Evolutionary conservation across 2,113 vertebrate species (phyloP), one percentile per base, ranked within the genome.

Genomic region (Theropithecus gelada): DNA sequence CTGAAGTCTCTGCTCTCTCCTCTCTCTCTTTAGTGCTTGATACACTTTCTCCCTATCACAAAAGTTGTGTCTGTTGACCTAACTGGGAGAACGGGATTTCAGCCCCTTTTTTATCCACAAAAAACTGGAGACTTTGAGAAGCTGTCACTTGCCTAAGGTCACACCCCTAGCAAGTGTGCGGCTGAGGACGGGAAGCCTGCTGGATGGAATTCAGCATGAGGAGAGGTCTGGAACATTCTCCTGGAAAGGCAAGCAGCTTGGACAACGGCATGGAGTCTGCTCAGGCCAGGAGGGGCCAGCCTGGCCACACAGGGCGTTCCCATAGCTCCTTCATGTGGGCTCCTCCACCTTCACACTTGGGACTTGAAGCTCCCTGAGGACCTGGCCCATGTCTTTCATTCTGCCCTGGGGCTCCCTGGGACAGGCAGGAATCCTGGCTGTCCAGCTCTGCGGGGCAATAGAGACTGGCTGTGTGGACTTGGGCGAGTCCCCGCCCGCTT

Each of bases 221-320:
- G 7, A 22, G 57, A 45, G 81, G 9, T 43, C 75, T 75, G 38
- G 48, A 43, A 48, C 25, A 7, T 27, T 40, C 30, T 92, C 64
- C 68, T 57, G 27, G 45, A 57, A 22, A 13, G 73, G 38, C 4
- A 23, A 5, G 3, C 4, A 20, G 64, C 11, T 16, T 5, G 8
- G 40, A 23, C 73, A n/a, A 45, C 66, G 18, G 66, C 72, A n/a
- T 5, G 45, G 66, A 57, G 59, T 22, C 55, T 9, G 13, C 45
- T 13, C 27, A 8, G 48, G 73, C 30, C 25, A 40, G 5, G 83
- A 18, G 64, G 75, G 68, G 57, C 16, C 38, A 6, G 66, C 14
- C n/a, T 5, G 18, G 64, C 30, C 2, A 1, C 32, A 22, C 2
- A 13, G n/a, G n/a, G n/a, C 1, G 0, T 8, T 59, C 18, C 1